These are phyloP conservation scores for Euclidia mi DNA, from an alignment of 2,888 invertebrate genomes.

Conservation along the genomic window DNA sequence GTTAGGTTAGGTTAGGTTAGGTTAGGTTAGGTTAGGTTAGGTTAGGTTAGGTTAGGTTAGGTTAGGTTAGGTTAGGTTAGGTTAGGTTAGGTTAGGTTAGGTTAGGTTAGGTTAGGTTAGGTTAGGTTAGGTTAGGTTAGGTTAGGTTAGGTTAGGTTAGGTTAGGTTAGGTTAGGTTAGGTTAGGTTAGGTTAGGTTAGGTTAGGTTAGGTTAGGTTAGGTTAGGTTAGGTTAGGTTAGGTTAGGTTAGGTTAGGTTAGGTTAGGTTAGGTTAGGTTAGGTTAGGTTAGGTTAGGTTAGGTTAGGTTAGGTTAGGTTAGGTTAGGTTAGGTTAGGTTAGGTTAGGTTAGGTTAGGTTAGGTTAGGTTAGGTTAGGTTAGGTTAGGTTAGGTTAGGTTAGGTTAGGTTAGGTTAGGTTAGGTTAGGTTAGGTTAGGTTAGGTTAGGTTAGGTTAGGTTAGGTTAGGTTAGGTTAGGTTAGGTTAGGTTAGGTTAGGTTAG, in stretches of 20 bases:
- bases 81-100: constrained; percentile 23
- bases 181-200: constrained; percentile 21
- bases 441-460: constrained; percentile 32
- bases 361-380: neutral
- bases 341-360: neutral
- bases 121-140: constrained; percentile 13
- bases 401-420: constrained; percentile 27
- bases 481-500: constrained; percentile 31
- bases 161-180: constrained; percentile 24
- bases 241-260: constrained; percentile 19
- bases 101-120: constrained; percentile 21
- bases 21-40: constrained; percentile 22
- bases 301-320: constrained; percentile 4
- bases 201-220: constrained; percentile 17
- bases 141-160: constrained; percentile 25
- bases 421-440: constrained; percentile 20
- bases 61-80: constrained; percentile 21
- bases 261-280: constrained; percentile 1
- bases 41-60: constrained; percentile 20
- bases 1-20: constrained; percentile 24
- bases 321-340: neutral
- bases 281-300: neutral
- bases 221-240: constrained; percentile 18
- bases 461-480: constrained; percentile 33
- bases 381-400: neutral